Base-by-base conservation (phyloP, 2,797 vertebrate genomes). In the Anguilla pacifica region DNA sequence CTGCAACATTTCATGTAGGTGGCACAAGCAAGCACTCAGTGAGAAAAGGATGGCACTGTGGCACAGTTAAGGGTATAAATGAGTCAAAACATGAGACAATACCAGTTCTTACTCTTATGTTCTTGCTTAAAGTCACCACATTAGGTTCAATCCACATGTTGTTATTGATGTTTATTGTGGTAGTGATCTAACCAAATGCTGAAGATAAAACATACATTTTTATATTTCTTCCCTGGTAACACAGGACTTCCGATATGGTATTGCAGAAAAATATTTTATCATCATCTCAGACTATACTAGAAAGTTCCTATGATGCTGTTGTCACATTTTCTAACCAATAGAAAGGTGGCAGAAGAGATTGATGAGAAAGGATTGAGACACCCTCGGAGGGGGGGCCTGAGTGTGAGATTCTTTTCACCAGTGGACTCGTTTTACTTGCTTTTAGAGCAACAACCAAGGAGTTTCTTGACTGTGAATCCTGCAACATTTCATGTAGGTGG, bases 341-440 rank as follows among this genome's bases (percentile, higher is more conserved):
- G 35, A 43, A 77, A 77, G 35, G 25, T 35, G 43, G 17, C 13
- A 77, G 74, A 77, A 39, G 19, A 74, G 35, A 19, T 35, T 77
- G 74, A 43, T 43, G 35, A 17, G 74, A 77, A 77, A 77, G 31
- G 74, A 77, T 77, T 77, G 15, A 5, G 31, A 39, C 74, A 77
- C 28, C 70, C 70, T 77, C 74, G 17, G 74, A 43, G 35, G 13
- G 39, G 51, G 74, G 35, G 74, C 31, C 31, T 77, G 74, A 17
- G 35, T 77, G 74, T 77, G 35, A 77, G 74, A 77, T 43, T 77
- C 74, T 43, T 77, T 77, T 77, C 74, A 77, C 35, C 35, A 43
- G 17, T 77, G 74, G 15, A 22, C 31, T 43, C 31, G 28, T 77
- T 72, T 31, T 77, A 43, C 74, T 7, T 1, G 31, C 35, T 77